phyloP scores from a whole-genome alignment of 1,140 invertebrate genomes.

The Brachionus calyciflorus region DNA sequence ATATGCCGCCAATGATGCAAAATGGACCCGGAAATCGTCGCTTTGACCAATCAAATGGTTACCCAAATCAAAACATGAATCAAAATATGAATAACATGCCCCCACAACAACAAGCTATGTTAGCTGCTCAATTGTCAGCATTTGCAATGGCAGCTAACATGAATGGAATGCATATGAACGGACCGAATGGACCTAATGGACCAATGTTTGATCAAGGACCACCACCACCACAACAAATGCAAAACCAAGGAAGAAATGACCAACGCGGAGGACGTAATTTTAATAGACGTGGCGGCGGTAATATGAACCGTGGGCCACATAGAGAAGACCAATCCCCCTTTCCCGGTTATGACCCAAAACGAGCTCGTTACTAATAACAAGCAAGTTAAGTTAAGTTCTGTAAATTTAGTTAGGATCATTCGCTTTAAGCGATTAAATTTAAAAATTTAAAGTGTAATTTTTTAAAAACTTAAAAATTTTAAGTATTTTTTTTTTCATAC shows the following conservation, averaged over 20 bases:
- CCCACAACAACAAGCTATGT: conserved; percentile 36
- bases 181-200: no score
- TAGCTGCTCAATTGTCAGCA: conserved; percentile 32
- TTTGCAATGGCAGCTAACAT: conserved; percentile 41
- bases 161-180: background rate
- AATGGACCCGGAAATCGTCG: background rate
- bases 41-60: background rate
- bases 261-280: conserved; percentile 19
- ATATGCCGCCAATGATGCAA: conserved; percentile 26
- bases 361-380: conserved; percentile 32
- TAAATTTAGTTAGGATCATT: background rate
- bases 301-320: background rate
- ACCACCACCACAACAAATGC: background rate
- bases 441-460: no score
- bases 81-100: conserved; percentile 30
- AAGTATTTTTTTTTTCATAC: no score
- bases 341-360: conserved; percentile 13
- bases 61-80: conserved; percentile 1
- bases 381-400: background rate
- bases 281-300: conserved; percentile 2
- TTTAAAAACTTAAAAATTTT: no score
- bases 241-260: conserved; percentile 17
- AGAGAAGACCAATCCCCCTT: conserved; percentile 5
- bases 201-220: conserved; percentile 18
- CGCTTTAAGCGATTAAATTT: no score